These are phyloP conservation scores for Noctilio leporinus DNA, from an alignment of 2,113 vertebrate species.

Conservation along the genomic window DNA sequence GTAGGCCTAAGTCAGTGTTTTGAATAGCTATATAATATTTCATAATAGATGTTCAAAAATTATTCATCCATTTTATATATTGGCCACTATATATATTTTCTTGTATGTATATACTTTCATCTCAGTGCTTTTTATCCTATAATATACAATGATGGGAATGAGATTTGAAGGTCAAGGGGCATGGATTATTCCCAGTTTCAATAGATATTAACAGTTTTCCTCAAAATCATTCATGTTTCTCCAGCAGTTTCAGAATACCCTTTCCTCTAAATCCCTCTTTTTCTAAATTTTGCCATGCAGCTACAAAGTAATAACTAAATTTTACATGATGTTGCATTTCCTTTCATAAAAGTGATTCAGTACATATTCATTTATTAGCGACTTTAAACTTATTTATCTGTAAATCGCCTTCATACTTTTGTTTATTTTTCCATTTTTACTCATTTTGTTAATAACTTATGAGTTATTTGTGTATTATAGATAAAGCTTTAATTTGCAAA, in stretches of 20 bases:
- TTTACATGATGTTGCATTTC: neutral
- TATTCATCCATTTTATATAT: neutral
- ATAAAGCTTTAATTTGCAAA: neutral
- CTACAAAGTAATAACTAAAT: neutral
- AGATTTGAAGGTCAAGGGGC: neutral
- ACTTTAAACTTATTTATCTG: neutral
- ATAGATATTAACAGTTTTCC: neutral
- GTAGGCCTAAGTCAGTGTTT: neutral
- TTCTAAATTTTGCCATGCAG: neutral
- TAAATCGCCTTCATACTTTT: neutral
- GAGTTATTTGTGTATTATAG: neutral
- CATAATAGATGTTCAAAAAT: neutral
- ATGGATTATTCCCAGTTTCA: neutral
- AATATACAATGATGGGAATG: neutral
- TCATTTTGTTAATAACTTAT: neutral
- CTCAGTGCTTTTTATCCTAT: neutral
- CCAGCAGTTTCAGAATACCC: neutral
- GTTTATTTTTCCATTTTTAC: neutral
- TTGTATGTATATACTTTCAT: neutral
- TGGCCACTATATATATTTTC: neutral
- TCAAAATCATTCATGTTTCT: neutral
- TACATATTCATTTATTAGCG: neutral
- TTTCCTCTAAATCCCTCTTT: neutral
- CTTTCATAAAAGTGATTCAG: neutral
- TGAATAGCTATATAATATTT: neutral